A percentile compares a stretch with the other conserved stretches of the same genome.
phyloP scores from a whole-genome alignment of 2,888 invertebrate species.

The Hanleya hanleyi region DNA sequence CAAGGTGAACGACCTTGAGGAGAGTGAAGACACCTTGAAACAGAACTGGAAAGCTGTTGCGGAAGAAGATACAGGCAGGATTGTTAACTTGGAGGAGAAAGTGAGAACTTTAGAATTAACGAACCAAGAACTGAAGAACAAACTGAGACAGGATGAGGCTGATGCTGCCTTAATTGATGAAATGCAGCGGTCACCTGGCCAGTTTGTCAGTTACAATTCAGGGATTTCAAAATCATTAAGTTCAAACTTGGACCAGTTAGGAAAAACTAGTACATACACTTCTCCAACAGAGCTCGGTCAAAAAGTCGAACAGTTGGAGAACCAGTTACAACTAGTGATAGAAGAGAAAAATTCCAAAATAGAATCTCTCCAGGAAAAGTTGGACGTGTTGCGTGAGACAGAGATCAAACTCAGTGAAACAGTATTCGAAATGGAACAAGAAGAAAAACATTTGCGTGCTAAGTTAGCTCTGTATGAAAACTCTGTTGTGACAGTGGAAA shows the following conservation, averaged over 20 bases:
- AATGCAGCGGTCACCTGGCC: neutral
- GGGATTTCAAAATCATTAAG: conserved; percentile 9
- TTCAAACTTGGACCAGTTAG: neutral
- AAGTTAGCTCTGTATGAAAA: conserved; percentile 53
- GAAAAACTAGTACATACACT: neutral
- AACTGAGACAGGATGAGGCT: conserved; percentile 44
- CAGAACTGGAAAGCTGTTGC: conserved; percentile 64
- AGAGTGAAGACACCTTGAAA: conserved; percentile 57
- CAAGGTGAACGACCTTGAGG: conserved; percentile 59
- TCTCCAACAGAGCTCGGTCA: neutral
- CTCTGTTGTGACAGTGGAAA: conserved; percentile 44
- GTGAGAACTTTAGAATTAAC: conserved; percentile 49
- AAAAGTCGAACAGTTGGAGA: conserved; percentile 49
- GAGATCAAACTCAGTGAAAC: conserved; percentile 61
- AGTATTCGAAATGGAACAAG: conserved; percentile 54
- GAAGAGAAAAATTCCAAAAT: conserved; percentile 59
- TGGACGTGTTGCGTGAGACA: conserved; percentile 49
- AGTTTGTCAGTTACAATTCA: neutral
- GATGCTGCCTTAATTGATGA: conserved; percentile 8
- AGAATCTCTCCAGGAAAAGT: conserved; percentile 52
- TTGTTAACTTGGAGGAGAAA: conserved; percentile 57
- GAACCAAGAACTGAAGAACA: conserved; percentile 57
- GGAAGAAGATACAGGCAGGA: conserved; percentile 59
- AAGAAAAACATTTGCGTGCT: conserved; percentile 52
- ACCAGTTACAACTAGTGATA: conserved; percentile 44